These are phyloP conservation scores for Mythimna albipuncta DNA, from an alignment of 2,888 invertebrate genomes.

Conservation along the genomic window DNA sequence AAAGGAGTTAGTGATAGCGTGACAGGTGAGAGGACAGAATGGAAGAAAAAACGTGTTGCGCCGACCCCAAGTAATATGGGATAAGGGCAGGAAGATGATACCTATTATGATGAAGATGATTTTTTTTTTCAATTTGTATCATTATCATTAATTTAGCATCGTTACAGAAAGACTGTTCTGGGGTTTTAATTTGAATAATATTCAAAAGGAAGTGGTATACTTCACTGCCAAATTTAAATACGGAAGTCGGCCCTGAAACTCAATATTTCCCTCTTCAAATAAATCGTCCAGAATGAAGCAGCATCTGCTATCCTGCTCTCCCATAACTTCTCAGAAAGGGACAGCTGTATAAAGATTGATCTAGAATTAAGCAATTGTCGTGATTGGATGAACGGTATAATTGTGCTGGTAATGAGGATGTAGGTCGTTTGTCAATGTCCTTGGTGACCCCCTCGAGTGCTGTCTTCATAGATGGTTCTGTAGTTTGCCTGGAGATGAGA, in stretches of 20 bases:
- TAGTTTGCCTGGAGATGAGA: not conserved
- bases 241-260: constrained; percentile 24
- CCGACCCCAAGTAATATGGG: too few relatives aligned
- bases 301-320: constrained; percentile 9
- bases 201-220: too few relatives aligned
- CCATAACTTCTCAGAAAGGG: not conserved
- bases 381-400: constrained; percentile 67
- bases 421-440: constrained; percentile 52
- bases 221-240: not conserved
- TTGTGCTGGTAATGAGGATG: constrained; percentile 72
- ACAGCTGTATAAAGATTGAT: constrained; percentile 6
- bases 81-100: too few relatives aligned
- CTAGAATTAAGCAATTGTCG: constrained; percentile 61
- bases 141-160: too few relatives aligned
- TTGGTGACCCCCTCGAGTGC: constrained; percentile 37
- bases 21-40: too few relatives aligned
- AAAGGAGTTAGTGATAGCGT: too few relatives aligned
- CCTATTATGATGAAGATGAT: too few relatives aligned
- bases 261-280: constrained; percentile 34
- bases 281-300: constrained; percentile 6
- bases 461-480: constrained; percentile 1
- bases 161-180: too few relatives aligned
- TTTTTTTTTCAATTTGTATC: too few relatives aligned
- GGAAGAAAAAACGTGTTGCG: too few relatives aligned
- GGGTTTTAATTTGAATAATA: too few relatives aligned